A percentile compares a stretch with the other conserved stretches of the same genome.
These are phyloP conservation scores for Craniophora ligustri DNA, from an alignment of 2,888 invertebrate species.

Conservation along the genomic window DNA sequence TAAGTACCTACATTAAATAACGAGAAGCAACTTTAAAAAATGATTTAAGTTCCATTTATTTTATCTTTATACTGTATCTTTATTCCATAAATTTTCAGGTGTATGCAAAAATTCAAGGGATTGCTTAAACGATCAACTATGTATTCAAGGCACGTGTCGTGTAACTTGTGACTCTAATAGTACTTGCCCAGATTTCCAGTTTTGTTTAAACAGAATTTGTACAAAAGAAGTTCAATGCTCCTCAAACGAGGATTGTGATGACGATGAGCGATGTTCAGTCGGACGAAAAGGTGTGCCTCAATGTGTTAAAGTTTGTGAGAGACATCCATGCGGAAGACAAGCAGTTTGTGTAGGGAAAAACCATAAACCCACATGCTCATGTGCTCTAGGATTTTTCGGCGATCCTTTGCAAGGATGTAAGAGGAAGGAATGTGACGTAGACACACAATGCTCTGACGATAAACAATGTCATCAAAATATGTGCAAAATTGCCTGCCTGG, in stretches of 20 bases:
- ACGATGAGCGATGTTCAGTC: conserved; percentile 92
- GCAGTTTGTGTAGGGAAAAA: conserved; percentile 93
- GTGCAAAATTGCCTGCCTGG: conserved; percentile 95
- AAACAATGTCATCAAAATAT: conserved; percentile 94
- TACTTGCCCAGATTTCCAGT: conserved; percentile 95
- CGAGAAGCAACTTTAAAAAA: not conserved
- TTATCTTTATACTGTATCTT: not conserved
- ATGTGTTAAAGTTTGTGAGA: conserved; percentile 93
- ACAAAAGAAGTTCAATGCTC: conserved; percentile 94
- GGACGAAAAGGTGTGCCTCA: conserved; percentile 92
- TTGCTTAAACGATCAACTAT: conserved; percentile 95
- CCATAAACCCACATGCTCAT: conserved; percentile 93
- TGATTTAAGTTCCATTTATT: not conserved
- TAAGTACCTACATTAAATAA: conserved; percentile 76
- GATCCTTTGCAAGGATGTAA: conserved; percentile 94
- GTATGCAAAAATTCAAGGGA: conserved; percentile 94
- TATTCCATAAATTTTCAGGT: conserved; percentile 80
- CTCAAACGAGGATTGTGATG: conserved; percentile 91
- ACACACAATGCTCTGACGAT: conserved; percentile 93
- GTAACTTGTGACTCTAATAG: conserved; percentile 93
- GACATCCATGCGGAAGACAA: conserved; percentile 93
- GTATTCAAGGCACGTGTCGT: conserved; percentile 95
- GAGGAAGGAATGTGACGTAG: conserved; percentile 92
- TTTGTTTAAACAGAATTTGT: conserved; percentile 95
- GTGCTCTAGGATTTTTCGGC: conserved; percentile 94